Base-by-base conservation (phyloP, 2,797 vertebrate species). In the Sebastes glaucus region DNA sequence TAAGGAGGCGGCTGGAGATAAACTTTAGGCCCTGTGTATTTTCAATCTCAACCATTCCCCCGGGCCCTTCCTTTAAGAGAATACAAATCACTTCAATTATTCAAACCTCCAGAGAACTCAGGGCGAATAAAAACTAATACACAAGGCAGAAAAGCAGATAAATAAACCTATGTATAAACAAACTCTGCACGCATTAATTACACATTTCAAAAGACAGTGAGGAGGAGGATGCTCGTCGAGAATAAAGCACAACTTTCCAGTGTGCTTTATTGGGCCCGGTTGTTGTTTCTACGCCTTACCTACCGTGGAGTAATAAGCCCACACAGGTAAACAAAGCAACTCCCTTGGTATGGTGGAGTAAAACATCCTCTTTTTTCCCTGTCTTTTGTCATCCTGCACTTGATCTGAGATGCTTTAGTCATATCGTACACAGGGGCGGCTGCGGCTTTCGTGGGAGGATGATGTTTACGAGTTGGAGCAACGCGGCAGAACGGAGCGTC, bases 21-120 rank as follows among this genome's bases (percentile, higher is more conserved):
- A 87, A 94, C 93, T 93, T 93, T 87, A 82, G 88, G 88, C 89
- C 82, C 35, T 91, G 87, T 91, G 90, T 93, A 90, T 93, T 93
- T 96, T 95, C 93, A 93, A 91, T 93, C 87, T 86, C 81, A 88
- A 66, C 88, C 86, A 83, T 93, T 95, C 94, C 94, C 93, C 64
- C 28, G 89, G 93, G 95, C 83, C 88, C 87, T 93, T 93, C 85
- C 87, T 90, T 95, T 93, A 95, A 94, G 93, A 94, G 91, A 96
- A 95, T 92, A 95, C 94, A 96, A 96, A 95, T 95, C 92, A 91
- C 82, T 91, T 94, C 92, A 95, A 95, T 95, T 95, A 95, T 95
- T 95, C 86, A 94, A 92, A 85, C 85, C 89, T 87, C 88, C 60
- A 86, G 90, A 91, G 90, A 87, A 82, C 83, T 84, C 77, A 38